phyloP scores from a whole-genome alignment of 2,797 vertebrate species.

The Carcharodon carcharias region DNA sequence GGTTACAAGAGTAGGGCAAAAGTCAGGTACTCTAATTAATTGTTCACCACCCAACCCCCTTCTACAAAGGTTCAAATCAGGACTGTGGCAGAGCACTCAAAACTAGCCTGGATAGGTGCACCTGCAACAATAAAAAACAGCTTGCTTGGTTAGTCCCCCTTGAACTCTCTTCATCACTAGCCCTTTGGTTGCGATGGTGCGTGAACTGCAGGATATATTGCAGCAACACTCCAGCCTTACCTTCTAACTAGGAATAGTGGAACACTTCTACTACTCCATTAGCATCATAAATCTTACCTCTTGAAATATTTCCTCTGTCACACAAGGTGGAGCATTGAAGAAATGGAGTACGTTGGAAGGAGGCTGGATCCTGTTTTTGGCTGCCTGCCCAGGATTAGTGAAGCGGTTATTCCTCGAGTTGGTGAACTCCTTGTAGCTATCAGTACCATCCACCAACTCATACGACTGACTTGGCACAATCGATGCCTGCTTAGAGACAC shows the following conservation, averaged over 20 bases:
- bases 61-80: not conserved
- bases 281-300: slow-evolving; percentile 56
- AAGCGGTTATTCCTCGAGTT: slow-evolving; percentile 98
- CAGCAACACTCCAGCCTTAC: not conserved
- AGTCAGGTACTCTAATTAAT: not conserved
- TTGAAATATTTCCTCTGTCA: slow-evolving; percentile 82
- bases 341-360: slow-evolving; percentile 92
- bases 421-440: slow-evolving; percentile 94
- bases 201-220: not conserved
- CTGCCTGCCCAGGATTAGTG: slow-evolving; percentile 90
- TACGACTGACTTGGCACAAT: slow-evolving; percentile 96
- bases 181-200: not conserved
- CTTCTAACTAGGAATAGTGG: not conserved
- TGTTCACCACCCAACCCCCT: not conserved
- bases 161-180: not conserved
- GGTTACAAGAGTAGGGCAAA: not conserved
- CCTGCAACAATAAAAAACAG: not conserved
- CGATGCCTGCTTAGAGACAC: slow-evolving; percentile 91
- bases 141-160: not conserved
- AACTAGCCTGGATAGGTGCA: not conserved
- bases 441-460: slow-evolving; percentile 86
- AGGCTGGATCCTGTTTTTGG: slow-evolving; percentile 96
- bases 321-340: slow-evolving; percentile 85
- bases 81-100: not conserved
- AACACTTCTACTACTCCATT: not conserved